Percentiles rank a stretch among this genome's conserved stretches.
These are phyloP conservation scores for Eristalis pertinax DNA, from an alignment of 2,888 invertebrate genomes.

Conservation along the genomic window DNA sequence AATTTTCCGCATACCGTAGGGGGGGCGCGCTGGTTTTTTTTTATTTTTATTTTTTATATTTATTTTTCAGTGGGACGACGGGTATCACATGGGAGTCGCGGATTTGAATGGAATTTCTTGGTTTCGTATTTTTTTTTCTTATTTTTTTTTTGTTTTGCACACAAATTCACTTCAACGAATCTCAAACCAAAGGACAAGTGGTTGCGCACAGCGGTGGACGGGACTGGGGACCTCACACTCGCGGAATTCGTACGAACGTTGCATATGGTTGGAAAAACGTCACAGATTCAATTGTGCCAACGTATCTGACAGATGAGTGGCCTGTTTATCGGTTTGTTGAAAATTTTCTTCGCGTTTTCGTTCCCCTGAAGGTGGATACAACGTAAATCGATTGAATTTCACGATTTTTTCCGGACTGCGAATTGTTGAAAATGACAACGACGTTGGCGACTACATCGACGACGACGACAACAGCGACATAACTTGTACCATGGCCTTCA, in stretches of 20 bases:
- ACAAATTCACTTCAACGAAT: conserved; percentile 11
- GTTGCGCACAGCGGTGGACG: conserved; percentile 3
- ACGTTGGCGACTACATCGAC: conserved; percentile 49
- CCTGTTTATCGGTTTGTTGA: conserved; percentile 20
- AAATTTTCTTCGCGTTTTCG: conserved; percentile 21
- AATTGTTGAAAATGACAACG: conserved; percentile 71
- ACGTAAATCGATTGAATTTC: conserved; percentile 62
- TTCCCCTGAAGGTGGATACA: conserved; percentile 22
- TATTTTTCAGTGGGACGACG: not conserved
- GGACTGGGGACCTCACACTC: conserved; percentile 11
- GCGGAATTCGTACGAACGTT: conserved; percentile 37
- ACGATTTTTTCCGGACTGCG: conserved; percentile 66
- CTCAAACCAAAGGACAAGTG: conserved; percentile 31
- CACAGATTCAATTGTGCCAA: conserved; percentile 34
- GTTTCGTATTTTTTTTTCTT: not conserved
- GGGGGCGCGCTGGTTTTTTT: not conserved
- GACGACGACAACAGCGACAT: conserved; percentile 68
- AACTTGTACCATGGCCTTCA: conserved; percentile 74
- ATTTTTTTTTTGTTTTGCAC: conserved; percentile 15
- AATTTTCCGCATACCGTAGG: conserved; percentile 25
- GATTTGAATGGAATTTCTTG: conserved; percentile 1
- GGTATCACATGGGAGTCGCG: not conserved
- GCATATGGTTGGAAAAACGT: conserved; percentile 66
- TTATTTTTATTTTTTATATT: too few relatives aligned
- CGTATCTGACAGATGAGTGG: conserved; percentile 33